Conservation (phyloP, 2,888 invertebrate species). For the Epistrophe eligans region DNA sequence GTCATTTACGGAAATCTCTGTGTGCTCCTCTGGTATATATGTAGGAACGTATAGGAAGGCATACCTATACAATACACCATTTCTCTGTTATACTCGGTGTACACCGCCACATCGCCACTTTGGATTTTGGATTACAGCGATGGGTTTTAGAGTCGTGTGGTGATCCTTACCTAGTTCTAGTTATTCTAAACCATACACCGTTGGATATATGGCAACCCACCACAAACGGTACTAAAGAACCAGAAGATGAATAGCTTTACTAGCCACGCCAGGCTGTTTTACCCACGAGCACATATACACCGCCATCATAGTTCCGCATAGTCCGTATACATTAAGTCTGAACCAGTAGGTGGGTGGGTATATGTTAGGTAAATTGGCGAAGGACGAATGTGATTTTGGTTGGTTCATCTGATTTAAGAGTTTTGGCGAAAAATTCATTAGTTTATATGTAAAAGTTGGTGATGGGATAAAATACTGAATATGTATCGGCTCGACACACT, state of each 20-base stretch:
- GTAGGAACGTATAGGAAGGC: conserved; percentile 7
- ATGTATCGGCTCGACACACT: too few species aligned
- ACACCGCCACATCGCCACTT: conserved; percentile 9
- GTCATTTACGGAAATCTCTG: conserved; percentile 56
- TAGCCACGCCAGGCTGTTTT: conserved; percentile 2
- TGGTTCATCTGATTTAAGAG: conserved; percentile 20
- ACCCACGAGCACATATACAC: background rate
- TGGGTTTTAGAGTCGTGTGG: conserved; percentile 4
- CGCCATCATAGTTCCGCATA: background rate
- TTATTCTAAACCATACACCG: conserved; percentile 28
- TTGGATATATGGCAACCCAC: conserved; percentile 37
- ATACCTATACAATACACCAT: background rate
- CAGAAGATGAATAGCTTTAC: conserved; percentile 51
- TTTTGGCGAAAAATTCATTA: conserved; percentile 6
- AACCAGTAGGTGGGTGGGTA: too few species aligned
- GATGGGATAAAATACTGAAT: background rate
- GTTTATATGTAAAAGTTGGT: background rate
- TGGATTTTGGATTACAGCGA: conserved; percentile 30
- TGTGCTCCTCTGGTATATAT: background rate
- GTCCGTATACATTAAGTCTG: background rate
- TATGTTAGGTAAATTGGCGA: background rate
- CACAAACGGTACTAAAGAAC: conserved; percentile 41
- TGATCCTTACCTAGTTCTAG: conserved; percentile 69
- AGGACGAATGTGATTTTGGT: conserved; percentile 39
- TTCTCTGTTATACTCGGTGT: background rate